Percentiles rank a stretch among this genome's conserved stretches.
Conservation (phyloP, 2,888 invertebrate genomes). For the Sinopyrophorus schimmeli region DNA sequence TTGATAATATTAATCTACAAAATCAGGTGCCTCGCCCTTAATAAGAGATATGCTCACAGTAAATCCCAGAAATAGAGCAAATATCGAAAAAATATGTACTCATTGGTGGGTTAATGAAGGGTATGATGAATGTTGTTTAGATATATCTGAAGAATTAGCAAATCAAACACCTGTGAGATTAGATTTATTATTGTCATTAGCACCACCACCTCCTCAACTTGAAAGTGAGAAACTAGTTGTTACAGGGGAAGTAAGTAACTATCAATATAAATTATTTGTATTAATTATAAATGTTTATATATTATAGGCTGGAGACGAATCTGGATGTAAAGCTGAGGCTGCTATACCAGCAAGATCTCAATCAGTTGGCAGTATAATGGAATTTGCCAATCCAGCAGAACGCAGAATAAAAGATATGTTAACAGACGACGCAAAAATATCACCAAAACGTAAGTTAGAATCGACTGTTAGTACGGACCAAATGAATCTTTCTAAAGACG, state of each 20-base stretch:
- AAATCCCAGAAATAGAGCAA: conserved; percentile 84
- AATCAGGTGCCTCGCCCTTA: conserved; percentile 86
- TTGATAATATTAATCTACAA: background rate
- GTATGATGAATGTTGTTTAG: conserved; percentile 79
- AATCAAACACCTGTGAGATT: conserved; percentile 89
- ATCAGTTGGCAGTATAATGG: conserved; percentile 75
- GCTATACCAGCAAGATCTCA: conserved; percentile 59
- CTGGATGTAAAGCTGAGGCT: conserved; percentile 46
- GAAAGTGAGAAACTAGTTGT: conserved; percentile 75
- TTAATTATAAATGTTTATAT: no score
- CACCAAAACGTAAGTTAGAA: conserved; percentile 76
- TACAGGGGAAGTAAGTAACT: conserved; percentile 57
- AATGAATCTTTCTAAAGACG: conserved; percentile 53
- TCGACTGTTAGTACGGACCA: conserved; percentile 74
- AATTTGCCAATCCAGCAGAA: conserved; percentile 72
- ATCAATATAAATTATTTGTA: background rate
- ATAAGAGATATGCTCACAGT: conserved; percentile 95
- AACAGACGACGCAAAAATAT: conserved; percentile 59
- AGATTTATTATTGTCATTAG: conserved; percentile 82
- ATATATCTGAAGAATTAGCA: conserved; percentile 84
- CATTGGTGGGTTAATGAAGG: conserved; percentile 97
- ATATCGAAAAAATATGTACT: conserved; percentile 90
- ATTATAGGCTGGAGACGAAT: conserved; percentile 44
- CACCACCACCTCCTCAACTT: conserved; percentile 75
- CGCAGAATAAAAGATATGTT: conserved; percentile 74